These are phyloP conservation scores for Coregonus ussuriensis DNA, from an alignment of 2,797 vertebrate genomes.

Conservation along the genomic window DNA sequence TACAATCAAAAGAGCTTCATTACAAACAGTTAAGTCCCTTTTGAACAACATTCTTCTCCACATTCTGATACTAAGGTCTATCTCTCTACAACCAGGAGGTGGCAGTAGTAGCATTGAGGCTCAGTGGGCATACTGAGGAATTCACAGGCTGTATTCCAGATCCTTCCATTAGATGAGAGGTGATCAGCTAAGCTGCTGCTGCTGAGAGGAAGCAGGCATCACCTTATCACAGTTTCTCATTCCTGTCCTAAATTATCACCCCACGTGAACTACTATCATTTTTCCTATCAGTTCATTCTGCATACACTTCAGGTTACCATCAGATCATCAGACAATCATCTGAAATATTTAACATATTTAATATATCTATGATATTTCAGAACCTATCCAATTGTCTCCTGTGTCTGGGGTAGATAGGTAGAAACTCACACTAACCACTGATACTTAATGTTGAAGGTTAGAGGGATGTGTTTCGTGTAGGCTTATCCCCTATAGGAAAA, in stretches of 20 bases:
- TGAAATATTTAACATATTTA: background rate
- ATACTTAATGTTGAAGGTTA: too few relatives aligned
- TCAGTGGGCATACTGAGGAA: conserved; percentile 61
- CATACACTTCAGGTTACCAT: background rate
- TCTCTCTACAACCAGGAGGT: conserved; percentile 56
- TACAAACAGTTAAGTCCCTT: background rate
- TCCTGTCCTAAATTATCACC: background rate
- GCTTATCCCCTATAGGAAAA: too few relatives aligned
- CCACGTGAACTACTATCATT: background rate
- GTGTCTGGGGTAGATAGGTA: background rate
- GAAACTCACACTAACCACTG: background rate
- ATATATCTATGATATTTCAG: background rate
- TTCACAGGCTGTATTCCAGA: conserved; percentile 58
- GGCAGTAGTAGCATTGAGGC: conserved; percentile 54
- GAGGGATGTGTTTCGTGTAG: too few relatives aligned
- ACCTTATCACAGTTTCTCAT: background rate
- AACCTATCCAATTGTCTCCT: background rate
- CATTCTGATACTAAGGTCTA: background rate
- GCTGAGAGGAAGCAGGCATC: background rate
- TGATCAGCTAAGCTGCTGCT: background rate
- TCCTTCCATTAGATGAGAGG: conserved; percentile 62
- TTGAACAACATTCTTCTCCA: background rate
- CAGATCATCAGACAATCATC: background rate
- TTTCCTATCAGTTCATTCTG: background rate
- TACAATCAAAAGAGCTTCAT: background rate